Evolutionary conservation across 2,888 invertebrate species (phyloP), one percentile per base, ranked within the genome.

Genomic region (Drosophila mercatorum): DNA sequence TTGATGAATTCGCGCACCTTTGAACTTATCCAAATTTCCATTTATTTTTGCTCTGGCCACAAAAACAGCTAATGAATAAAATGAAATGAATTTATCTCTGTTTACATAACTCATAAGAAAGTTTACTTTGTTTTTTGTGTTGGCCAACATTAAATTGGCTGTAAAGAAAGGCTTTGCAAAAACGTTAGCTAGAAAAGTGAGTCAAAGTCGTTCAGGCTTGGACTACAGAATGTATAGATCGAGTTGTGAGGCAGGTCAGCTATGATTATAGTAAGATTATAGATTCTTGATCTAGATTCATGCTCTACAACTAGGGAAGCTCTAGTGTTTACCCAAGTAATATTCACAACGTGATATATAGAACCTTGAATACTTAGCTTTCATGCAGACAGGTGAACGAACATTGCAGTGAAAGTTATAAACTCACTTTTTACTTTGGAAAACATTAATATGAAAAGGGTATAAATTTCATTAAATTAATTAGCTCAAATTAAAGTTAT

Each of bases 1-100:
- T 36, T 55, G 73, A 31, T 58, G 53, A 78, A 61, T 75, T 56
- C 28, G 47, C 56, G 52, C 62, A 63, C 59, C 66, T 66, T 71
- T 75, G 52, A 60, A 72, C 62, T 72, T 72, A 60, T 47, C 47
- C 38, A 53, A 46, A 34, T 52, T 56, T 34, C 12, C 43, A 51
- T 51, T 38, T 51, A 22, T 36, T 72, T 65, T 43, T 40, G 40
- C 17, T 34, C 11, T 56, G 36, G 22, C 52, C 43, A 34, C 44
- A 36, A 43, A 59, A 53, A 38, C n/a, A 34, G 34, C 34, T 34
- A 34, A 34, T 34, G 34, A 34, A 34, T 34, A 34, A 34, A 34
- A 60, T 72, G 62, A 66, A 71, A 77, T 61, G 22, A 67, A 59
- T 53, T 66, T 67, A 22, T 36, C 28, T 64, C 28, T 44, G 60